Conservation (phyloP, 1,140 invertebrate species). For the Melanaphis sacchari region DNA sequence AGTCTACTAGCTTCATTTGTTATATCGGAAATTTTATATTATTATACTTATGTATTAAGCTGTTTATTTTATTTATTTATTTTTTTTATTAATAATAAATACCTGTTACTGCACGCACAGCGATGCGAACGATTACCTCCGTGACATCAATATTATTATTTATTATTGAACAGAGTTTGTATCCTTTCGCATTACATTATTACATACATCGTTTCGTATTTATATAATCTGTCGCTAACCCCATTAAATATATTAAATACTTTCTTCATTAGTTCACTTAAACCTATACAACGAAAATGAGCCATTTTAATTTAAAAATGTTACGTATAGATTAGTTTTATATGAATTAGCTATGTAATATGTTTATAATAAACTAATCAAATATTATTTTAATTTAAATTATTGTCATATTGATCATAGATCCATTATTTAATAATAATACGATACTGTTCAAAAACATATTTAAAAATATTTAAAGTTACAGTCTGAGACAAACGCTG, state of each 20-base stretch:
- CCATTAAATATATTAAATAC: not conserved
- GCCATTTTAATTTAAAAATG: not conserved
- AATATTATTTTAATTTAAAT: not conserved
- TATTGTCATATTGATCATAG: not conserved
- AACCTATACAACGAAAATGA: not conserved
- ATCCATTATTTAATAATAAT: not conserved
- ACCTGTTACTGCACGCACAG: not conserved
- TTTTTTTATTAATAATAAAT: constrained; percentile 6
- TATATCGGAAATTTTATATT: not conserved
- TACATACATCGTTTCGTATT: not conserved
- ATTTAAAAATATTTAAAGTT: not conserved
- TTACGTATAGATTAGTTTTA: not conserved
- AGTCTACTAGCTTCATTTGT: not conserved
- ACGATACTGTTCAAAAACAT: not conserved
- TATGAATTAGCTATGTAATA: not conserved
- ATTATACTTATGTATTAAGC: not conserved
- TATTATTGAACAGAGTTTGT: not conserved
- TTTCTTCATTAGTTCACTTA: not conserved
- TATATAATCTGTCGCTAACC: not conserved
- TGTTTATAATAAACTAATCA: not conserved
- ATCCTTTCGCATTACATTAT: not conserved
- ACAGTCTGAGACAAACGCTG: not conserved
- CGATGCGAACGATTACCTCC: not conserved
- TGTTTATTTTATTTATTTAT: too few species aligned
- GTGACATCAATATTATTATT: not conserved